phyloP scores from a whole-genome alignment of 2,113 vertebrate genomes.

The Syrrhaptes paradoxus region DNA sequence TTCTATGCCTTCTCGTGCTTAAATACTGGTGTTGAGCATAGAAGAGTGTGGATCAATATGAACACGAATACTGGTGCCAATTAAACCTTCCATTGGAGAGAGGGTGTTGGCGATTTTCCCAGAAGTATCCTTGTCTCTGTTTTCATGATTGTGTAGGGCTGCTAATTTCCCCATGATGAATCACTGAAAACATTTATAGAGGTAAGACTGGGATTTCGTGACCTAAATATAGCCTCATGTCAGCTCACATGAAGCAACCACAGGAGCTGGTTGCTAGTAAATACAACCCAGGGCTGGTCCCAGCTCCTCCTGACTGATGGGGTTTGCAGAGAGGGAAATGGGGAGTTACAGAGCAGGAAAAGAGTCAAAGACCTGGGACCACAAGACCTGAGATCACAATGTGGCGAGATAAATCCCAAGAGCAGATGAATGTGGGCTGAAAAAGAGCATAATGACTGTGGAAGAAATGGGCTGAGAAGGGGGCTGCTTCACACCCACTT shows the following conservation, averaged over 20 bases:
- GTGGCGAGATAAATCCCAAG: background rate
- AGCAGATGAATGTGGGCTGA: background rate
- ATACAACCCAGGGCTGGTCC: background rate
- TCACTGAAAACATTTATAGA: constrained; percentile 2
- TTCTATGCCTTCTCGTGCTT: background rate
- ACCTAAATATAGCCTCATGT: background rate
- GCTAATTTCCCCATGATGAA: background rate
- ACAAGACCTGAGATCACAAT: background rate
- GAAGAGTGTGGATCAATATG: background rate
- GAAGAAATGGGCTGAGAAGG: background rate
- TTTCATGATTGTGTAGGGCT: background rate
- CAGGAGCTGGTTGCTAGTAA: background rate
- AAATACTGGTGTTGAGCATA: background rate
- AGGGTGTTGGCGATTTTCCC: background rate
- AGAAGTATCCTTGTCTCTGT: constrained; percentile 1
- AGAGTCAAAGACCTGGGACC: background rate
- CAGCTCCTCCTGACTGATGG: background rate
- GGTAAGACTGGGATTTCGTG: constrained; percentile 15
- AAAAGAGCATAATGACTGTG: background rate
- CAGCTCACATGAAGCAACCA: background rate
- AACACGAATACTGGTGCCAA: background rate
- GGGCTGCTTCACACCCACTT: background rate
- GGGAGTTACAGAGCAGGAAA: background rate
- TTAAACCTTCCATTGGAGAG: background rate
- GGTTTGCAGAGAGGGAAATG: background rate